Percentiles rank a stretch among this genome's conserved stretches.
These are phyloP conservation scores for Drosophila miranda DNA, from an alignment of 1,140 invertebrate species.

Conservation along the genomic window DNA sequence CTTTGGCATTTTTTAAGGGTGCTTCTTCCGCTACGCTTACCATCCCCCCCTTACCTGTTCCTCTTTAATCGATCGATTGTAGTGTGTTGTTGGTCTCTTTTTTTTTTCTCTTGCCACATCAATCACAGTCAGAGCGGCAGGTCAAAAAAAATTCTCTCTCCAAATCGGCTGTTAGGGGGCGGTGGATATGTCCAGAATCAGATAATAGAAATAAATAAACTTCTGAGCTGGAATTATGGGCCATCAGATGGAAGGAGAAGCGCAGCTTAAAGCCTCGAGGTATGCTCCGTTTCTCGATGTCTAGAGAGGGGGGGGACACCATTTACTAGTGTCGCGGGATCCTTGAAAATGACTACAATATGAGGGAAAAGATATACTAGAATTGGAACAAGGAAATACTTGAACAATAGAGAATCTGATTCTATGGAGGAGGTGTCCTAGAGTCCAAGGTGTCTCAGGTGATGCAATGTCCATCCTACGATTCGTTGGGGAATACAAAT, in stretches of 20 bases:
- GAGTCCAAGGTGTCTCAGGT: neutral
- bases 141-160: conserved; percentile 25
- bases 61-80: conserved; percentile 67
- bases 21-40: conserved; percentile 24
- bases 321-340: no score
- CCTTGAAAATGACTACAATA: no score
- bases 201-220: conserved; percentile 53
- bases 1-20: conserved; percentile 44
- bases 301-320: no score
- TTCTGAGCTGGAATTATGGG: conserved; percentile 50
- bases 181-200: conserved; percentile 28
- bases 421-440: no score
- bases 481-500: no score
- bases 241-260: neutral
- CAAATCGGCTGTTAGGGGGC: neutral
- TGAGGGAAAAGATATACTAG: no score
- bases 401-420: no score
- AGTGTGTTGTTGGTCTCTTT: conserved; percentile 18
- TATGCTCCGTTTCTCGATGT: conserved; percentile 20
- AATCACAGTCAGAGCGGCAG: conserved; percentile 65
- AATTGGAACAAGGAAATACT: no score
- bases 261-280: conserved; percentile 29
- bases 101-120: conserved; percentile 39
- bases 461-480: no score
- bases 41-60: conserved; percentile 12